These are phyloP conservation scores for Heliconius nattereri DNA, from an alignment of 1,140 invertebrate species.

Conservation along the genomic window DNA sequence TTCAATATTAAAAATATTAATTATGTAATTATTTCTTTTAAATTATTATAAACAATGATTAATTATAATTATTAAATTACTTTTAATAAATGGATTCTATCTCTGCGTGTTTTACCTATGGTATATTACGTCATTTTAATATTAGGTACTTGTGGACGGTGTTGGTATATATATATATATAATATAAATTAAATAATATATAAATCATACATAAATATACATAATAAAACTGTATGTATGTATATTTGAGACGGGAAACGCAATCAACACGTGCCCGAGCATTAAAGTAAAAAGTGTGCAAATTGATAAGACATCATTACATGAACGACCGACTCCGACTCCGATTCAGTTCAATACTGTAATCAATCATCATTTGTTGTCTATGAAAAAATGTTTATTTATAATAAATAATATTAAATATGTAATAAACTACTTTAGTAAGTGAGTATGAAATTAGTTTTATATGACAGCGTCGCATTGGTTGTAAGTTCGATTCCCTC, in stretches of 20 bases:
- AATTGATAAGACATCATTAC: slow-evolving; percentile 47
- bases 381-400: slow-evolving; percentile 4
- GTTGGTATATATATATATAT: no score
- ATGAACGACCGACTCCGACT: not conserved
- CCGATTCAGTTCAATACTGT: slow-evolving; percentile 22
- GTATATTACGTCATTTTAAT: no score
- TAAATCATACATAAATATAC: not conserved
- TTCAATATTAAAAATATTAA: no score
- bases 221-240: not conserved
- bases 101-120: no score
- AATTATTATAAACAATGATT: no score
- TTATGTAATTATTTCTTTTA: no score
- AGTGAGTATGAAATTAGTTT: no score
- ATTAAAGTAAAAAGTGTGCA: slow-evolving; percentile 49
- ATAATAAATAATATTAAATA: not conserved
- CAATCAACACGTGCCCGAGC: slow-evolving; percentile 20
- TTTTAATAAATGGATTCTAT: no score
- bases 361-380: slow-evolving; percentile 34
- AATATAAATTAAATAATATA: no score
- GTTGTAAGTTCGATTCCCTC: not conserved
- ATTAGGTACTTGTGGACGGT: no score
- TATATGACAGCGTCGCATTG: no score
- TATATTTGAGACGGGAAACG: slow-evolving; percentile 1
- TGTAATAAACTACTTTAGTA: not conserved
- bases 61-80: no score